Base-by-base conservation (phyloP, 2,113 vertebrate species). In the Festucalex cinctus region DNA sequence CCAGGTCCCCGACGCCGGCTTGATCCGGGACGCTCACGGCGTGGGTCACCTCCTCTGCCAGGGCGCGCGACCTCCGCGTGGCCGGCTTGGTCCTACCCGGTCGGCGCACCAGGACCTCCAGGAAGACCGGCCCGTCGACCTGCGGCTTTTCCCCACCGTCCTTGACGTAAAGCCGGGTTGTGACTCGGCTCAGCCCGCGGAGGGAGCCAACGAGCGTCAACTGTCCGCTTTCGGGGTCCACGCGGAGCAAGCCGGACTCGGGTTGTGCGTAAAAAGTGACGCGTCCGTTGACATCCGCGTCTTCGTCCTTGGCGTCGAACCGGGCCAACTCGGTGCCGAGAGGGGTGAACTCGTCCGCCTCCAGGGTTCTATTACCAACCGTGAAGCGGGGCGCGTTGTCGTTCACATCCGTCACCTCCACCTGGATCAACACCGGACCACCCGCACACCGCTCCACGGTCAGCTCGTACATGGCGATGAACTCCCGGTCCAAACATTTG, bases 11-110 rank as follows among this genome's bases (percentile, higher is more conserved):
- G 48, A 89, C 83, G 19, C 85, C 66, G 7, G 83, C 86, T 39
- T 90, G 88, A 22, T 82, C 86, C 2, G 93, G 84, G 6, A 94
- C 88, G 1, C 83, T 84, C n/a, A 94, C 92, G 0, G 88, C 91
- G 86, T 93, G 92, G 60, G 69, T 79, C 26, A 83, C 67, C 49
- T 92, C 89, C 41, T 87, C 83, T 17, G 83, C 67, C 26, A 88
- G 81, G 1, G 83, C 83, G 43, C 92, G 84, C n/a, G 83, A 69
- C 63, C 65, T 79, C 63, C 89, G 76, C 12, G 13, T 57, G 7
- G 26, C 6, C 6, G 43, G 17, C 3, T 57, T 17, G 54, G 71
- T 77, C 68, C 54, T 60, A 63, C 19, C 0, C 66, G 68, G 49
- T 20, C 53, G 64, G 32, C 39, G 75, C 26, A 90, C 85, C 46